These are phyloP conservation scores for Furcula furcula DNA, from an alignment of 2,888 invertebrate genomes.

Conservation along the genomic window DNA sequence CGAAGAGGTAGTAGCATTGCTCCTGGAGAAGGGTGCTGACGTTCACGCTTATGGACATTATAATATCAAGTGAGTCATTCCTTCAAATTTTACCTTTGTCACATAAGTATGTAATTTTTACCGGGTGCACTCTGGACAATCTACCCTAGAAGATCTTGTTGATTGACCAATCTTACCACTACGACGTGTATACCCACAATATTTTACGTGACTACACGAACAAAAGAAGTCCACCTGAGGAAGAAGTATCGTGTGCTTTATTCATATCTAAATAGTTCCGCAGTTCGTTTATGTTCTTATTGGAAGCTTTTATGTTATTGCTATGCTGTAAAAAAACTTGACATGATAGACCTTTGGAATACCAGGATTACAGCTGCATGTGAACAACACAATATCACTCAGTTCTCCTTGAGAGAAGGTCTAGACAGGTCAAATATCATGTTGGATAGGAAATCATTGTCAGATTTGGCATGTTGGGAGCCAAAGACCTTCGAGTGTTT, in stretches of 20 bases:
- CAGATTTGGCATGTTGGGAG: slow-evolving; percentile 93
- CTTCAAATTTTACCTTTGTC: no score
- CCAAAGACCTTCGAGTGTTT: slow-evolving; percentile 91
- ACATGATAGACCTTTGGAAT: slow-evolving; percentile 88
- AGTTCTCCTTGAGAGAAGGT: slow-evolving; percentile 82
- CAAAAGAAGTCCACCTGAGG: no score
- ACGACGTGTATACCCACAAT: no score
- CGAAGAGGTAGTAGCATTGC: slow-evolving; percentile 86
- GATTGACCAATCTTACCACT: no score
- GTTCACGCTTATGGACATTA: slow-evolving; percentile 98
- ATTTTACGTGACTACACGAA: no score
- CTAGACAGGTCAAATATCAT: slow-evolving; percentile 86
- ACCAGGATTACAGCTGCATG: slow-evolving; percentile 87
- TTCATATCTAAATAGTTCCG: no score
- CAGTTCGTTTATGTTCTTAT: no score
- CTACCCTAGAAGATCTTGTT: no score
- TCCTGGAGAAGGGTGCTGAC: slow-evolving; percentile 94
- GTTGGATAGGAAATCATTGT: slow-evolving; percentile 86
- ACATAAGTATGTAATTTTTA: no score
- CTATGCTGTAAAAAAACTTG: slow-evolving; percentile 88
- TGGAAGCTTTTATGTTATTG: no score
- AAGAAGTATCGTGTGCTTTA: no score
- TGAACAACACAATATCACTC: slow-evolving; percentile 86
- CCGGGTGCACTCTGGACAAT: no score
- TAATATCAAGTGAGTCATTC: slow-evolving; percentile 85